Evolutionary conservation across 2,113 vertebrate species (phyloP).

Genomic region (Catagonus wagneri): DNA sequence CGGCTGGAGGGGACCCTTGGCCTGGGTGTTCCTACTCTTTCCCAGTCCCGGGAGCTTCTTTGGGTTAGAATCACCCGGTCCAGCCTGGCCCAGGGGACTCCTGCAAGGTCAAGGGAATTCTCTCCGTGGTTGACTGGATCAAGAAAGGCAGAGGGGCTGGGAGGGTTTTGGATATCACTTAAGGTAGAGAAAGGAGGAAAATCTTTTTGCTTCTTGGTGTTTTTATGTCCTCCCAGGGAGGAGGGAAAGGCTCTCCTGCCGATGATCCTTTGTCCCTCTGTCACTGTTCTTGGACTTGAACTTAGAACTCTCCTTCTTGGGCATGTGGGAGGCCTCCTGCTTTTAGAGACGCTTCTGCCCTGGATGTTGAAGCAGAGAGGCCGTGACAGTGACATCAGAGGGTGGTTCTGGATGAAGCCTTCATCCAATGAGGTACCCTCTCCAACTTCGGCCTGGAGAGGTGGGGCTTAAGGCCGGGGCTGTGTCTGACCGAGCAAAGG

Average conservation of each 20-base stretch:
- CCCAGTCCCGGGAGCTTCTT: neutral
- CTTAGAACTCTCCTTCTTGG: neutral
- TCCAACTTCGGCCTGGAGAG: neutral
- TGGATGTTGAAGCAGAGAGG: slow-evolving; percentile 7
- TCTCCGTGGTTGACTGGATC: neutral
- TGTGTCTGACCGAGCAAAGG: neutral
- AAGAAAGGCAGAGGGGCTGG: neutral
- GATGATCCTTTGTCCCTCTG: neutral
- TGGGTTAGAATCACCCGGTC: neutral
- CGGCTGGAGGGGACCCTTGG: neutral
- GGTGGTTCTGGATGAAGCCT: neutral
- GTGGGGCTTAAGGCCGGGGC: neutral
- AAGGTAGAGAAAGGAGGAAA: neutral
- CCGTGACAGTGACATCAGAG: neutral
- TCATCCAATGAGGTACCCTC: neutral
- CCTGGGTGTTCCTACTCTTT: neutral
- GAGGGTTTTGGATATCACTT: neutral
- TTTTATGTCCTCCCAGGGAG: neutral
- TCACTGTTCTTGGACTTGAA: slow-evolving; percentile 15
- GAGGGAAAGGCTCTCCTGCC: neutral
- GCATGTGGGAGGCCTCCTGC: neutral
- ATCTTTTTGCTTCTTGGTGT: neutral
- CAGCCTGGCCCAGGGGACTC: neutral
- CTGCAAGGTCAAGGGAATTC: neutral
- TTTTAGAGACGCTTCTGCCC: neutral